These are phyloP conservation scores for Grallaria varia DNA, from an alignment of 2,113 vertebrate species.

Conservation along the genomic window DNA sequence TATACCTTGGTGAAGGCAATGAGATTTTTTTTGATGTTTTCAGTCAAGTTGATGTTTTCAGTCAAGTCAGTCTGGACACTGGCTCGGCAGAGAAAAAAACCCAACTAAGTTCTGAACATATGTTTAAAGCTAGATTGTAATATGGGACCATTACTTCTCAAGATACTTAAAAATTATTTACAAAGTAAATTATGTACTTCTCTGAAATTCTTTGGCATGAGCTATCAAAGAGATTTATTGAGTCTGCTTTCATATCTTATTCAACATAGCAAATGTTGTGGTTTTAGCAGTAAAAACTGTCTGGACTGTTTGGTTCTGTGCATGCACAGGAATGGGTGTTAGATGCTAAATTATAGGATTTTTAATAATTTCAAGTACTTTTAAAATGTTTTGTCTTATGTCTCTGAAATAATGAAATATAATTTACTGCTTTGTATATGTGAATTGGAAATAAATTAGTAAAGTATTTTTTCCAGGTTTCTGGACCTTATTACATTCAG, in stretches of 20 bases:
- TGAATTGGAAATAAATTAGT: not conserved
- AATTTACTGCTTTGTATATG: not conserved
- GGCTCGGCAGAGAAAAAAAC: not conserved
- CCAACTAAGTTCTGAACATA: not conserved
- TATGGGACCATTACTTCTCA: not conserved
- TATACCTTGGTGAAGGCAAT: not conserved
- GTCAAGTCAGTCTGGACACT: not conserved
- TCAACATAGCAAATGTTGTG: not conserved
- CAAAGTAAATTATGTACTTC: not conserved
- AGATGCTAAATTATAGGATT: not conserved
- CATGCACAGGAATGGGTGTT: not conserved
- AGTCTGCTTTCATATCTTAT: not conserved
- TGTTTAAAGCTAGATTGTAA: not conserved
- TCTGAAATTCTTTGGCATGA: not conserved
- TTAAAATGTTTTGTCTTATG: not conserved
- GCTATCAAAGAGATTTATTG: too few relatives aligned
- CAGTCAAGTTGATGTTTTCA: not conserved
- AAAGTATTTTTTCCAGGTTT: not conserved
- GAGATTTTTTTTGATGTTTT: not conserved
- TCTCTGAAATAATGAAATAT: not conserved
- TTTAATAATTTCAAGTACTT: not conserved
- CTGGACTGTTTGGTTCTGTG: not conserved
- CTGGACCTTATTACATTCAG: not conserved
- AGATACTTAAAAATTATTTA: not conserved
- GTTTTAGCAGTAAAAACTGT: not conserved